phyloP scores from a whole-genome alignment of 2,888 invertebrate species.

The Lycophotia porphyrea region DNA sequence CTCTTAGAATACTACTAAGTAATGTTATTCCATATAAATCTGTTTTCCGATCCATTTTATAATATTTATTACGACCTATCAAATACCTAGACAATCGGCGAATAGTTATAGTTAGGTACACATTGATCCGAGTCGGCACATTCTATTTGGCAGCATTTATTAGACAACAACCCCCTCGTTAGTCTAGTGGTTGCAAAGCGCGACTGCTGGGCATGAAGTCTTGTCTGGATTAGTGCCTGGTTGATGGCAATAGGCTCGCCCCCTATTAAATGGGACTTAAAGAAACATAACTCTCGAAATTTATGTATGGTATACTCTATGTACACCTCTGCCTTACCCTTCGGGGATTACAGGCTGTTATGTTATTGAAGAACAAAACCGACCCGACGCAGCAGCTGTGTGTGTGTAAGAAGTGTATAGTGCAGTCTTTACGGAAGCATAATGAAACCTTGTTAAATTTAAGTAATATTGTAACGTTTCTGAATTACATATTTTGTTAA shows the following conservation, averaged over 20 bases:
- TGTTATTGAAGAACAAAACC: not conserved
- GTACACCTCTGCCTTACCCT: too few relatives aligned
- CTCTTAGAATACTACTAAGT: constrained; percentile 37
- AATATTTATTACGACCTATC: constrained; percentile 19
- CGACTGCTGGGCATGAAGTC: too few relatives aligned
- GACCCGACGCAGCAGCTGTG: not conserved
- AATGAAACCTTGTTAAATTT: too few relatives aligned
- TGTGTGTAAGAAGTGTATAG: not conserved
- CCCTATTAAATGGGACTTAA: not conserved
- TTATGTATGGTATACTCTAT: not conserved
- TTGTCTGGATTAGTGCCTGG: not conserved
- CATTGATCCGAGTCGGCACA: not conserved
- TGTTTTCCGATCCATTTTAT: constrained; percentile 53
- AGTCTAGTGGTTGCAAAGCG: too few relatives aligned
- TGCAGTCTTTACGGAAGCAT: not conserved
- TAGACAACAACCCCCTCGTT: too few relatives aligned
- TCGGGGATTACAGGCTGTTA: not conserved
- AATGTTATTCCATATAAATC: constrained; percentile 35
- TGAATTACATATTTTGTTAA: too few relatives aligned
- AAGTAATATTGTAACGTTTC: constrained; percentile 1
- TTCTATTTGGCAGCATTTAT: not conserved
- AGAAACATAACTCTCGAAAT: not conserved
- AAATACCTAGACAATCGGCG: constrained; percentile 47
- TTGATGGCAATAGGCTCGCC: not conserved
- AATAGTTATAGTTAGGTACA: constrained; percentile 18